These are phyloP conservation scores for Chydorus sphaericus DNA, from an alignment of 2,888 invertebrate species.

Conservation along the genomic window DNA sequence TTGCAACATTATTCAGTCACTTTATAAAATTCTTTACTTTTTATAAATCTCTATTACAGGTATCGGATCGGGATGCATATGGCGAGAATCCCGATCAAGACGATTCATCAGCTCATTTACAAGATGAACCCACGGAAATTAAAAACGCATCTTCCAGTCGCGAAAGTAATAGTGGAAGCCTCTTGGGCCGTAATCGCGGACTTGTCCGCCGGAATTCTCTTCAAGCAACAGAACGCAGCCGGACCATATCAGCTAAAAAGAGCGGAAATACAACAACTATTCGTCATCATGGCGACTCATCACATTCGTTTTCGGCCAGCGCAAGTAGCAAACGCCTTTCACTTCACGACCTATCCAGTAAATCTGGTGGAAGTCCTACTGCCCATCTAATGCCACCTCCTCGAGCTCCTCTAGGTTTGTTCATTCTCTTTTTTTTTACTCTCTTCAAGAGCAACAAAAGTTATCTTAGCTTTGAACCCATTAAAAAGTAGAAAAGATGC, in stretches of 20 bases:
- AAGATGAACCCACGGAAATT: neutral
- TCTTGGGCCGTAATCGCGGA: neutral
- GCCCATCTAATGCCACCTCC: constrained; percentile 9
- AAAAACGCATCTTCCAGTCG: too few relatives aligned
- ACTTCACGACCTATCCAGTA: constrained; percentile 1
- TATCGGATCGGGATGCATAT: neutral
- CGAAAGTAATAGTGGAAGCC: neutral
- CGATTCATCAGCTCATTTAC: neutral
- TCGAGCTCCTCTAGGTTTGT: neutral
- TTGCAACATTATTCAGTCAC: constrained; percentile 7
- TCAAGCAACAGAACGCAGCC: constrained; percentile 2
- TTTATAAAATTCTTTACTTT: constrained; percentile 15
- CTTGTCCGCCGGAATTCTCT: constrained; percentile 6
- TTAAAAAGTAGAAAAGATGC: too few relatives aligned
- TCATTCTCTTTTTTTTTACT: neutral
- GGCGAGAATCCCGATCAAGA: neutral
- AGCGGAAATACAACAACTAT: neutral
- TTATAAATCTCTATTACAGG: constrained; percentile 11
- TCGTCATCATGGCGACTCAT: neutral
- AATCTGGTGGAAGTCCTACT: neutral
- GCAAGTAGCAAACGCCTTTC: constrained; percentile 6
- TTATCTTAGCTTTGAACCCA: too few relatives aligned
- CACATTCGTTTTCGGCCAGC: too few relatives aligned
- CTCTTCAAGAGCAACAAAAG: too few relatives aligned
- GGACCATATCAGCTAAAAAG: neutral